Evolutionary conservation across 2,797 vertebrate genomes (phyloP).

Genomic region (Argya squamiceps): DNA sequence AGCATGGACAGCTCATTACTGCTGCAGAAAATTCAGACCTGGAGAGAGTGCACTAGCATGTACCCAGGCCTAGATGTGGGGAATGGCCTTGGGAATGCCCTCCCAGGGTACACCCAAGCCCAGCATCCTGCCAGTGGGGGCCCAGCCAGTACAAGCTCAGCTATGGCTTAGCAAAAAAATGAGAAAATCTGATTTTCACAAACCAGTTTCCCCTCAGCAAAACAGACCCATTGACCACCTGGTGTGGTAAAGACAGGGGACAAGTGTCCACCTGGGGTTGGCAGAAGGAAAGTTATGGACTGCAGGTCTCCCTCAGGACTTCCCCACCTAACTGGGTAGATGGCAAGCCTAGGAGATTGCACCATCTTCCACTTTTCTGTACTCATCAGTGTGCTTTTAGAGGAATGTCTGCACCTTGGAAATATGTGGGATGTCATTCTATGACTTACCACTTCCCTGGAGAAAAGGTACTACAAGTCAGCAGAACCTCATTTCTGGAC

Average conservation of each 20-base stretch:
- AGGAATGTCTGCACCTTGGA: neutral
- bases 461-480: neutral
- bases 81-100: neutral
- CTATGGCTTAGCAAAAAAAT: neutral
- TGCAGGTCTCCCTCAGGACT: neutral
- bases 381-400: neutral
- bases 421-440: neutral
- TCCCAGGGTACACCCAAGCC: neutral
- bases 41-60: neutral
- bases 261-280: neutral
- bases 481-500: neutral
- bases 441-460: neutral
- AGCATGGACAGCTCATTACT: neutral
- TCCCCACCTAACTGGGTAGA: neutral
- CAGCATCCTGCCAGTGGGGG: accelerated
- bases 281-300: neutral
- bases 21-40: neutral
- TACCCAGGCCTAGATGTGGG: neutral
- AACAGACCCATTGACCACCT: neutral
- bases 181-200: neutral
- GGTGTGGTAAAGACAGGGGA: neutral
- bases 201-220: accelerated
- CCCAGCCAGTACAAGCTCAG: neutral
- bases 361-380: neutral
- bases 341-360: neutral